Base-by-base conservation (phyloP, 2,888 invertebrate species). In the Fragum whitleyi region DNA sequence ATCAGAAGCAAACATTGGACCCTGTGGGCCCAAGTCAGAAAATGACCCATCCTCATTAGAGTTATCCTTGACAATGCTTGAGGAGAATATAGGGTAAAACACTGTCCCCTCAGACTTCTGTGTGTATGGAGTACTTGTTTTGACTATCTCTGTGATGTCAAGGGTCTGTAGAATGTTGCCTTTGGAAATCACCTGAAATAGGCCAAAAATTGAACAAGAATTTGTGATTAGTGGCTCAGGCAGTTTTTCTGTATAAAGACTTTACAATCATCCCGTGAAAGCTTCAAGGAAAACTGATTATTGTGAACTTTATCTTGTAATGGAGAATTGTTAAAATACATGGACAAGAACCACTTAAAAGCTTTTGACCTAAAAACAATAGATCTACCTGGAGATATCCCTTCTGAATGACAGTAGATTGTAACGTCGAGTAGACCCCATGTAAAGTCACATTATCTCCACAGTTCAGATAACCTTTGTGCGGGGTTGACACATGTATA, bases 111-210 rank as follows among this genome's bases (percentile, higher is more conserved):
- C 53, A 6, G 68, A 5, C 3, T 42, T 26, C 7, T 75, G 74
- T 39, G 39, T 32, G 70, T 77, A 79, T 6, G 70, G 68, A 7
- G 23, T 16, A 65, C 80, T 83, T 14, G 19, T 23, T 32, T 23
- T 39, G 0, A 83, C 36, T 0, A 62, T 28, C 7, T 76, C 28
- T 28, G 77, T 73, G 19, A 83, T 62, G 68, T 81, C 81, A 42
- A 61, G 53, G 3, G 39, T 32, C 14, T 59, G 47, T 7, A 81
- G n/a, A 19, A 79, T 85, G 53, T 81, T 83, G 1, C 85, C 85
- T 72, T 77, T 80, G 0, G 83, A 83, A 28, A 85, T 81, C 1
- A 79, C 62, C 85, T 85, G 62, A n/a, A 77, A 53, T 39, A 61
- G n/a, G n/a, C n/a, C n/a, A n/a, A n/a, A n/a, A n/a, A n/a, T n/a